A percentile compares a stretch with the other conserved stretches of the same genome.
phyloP scores from a whole-genome alignment of 2,888 invertebrate species.

The Isotomurus palustris region DNA sequence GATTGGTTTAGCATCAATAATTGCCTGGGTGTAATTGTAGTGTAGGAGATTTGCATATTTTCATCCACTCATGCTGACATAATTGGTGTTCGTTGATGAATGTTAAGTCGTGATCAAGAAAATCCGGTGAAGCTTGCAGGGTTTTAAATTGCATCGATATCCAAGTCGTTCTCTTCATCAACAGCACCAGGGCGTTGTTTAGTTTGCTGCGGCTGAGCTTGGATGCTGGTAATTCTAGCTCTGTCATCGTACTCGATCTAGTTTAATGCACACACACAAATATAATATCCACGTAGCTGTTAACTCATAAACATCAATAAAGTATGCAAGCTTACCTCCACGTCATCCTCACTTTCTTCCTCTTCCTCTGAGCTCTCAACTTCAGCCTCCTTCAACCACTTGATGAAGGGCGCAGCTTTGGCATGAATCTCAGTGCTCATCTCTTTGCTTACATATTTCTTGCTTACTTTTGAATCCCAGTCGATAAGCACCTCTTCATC shows the following conservation, averaged over 20 bases:
- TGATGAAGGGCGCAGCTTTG: constrained; percentile 87
- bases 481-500: constrained; percentile 91
- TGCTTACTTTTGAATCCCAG: constrained; percentile 92
- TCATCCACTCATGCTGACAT: too few relatives aligned
- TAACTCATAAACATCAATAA: neutral
- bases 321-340: constrained; percentile 56
- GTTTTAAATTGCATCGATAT: constrained; percentile 88
- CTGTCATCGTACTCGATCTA: constrained; percentile 87
- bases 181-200: constrained; percentile 48
- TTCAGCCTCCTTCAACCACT: constrained; percentile 95
- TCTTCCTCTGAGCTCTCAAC: constrained; percentile 76
- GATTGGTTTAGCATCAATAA: too few relatives aligned
- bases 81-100: too few relatives aligned
- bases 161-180: constrained; percentile 77
- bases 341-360: constrained; percentile 66
- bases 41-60: too few relatives aligned
- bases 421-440: constrained; percentile 85
- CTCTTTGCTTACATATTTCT: constrained; percentile 90
- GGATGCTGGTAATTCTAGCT: constrained; percentile 69
- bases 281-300: neutral
- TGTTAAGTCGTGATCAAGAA: too few relatives aligned
- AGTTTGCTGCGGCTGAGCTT: constrained; percentile 54
- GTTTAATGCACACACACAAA: neutral
- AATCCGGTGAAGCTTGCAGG: too few relatives aligned
- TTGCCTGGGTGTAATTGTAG: too few relatives aligned